Conservation (phyloP, 2,113 vertebrate genomes). For the Siniperca knerii region DNA sequence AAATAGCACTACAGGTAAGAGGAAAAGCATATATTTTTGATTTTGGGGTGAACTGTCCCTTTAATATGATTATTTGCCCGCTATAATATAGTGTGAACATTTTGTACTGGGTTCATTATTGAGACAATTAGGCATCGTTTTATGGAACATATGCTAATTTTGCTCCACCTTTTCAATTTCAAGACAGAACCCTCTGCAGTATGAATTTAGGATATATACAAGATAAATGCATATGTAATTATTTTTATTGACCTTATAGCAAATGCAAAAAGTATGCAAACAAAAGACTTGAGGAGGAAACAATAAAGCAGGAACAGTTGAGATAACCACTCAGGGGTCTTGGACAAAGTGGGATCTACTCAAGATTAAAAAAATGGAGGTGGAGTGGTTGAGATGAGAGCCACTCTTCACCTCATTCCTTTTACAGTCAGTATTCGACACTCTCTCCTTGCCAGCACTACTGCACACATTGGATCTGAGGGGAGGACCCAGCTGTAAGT, state of each 20-base stretch:
- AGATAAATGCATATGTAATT: not conserved
- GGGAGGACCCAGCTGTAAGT: not conserved
- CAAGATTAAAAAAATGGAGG: not conserved
- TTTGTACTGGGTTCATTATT: not conserved
- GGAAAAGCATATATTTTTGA: too few relatives aligned
- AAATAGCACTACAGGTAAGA: too few relatives aligned
- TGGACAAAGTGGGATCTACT: not conserved
- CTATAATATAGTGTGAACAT: not conserved
- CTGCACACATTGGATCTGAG: constrained; percentile 11
- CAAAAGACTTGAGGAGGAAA: not conserved
- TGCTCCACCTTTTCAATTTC: not conserved
- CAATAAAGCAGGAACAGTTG: not conserved
- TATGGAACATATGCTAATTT: not conserved
- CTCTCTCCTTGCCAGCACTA: not conserved
- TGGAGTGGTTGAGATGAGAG: not conserved
- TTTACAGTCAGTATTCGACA: not conserved
- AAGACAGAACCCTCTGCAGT: not conserved
- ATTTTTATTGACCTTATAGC: not conserved
- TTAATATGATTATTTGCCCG: not conserved
- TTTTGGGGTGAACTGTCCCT: too few relatives aligned
- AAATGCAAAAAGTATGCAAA: not conserved
- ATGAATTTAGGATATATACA: not conserved
- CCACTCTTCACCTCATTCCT: not conserved
- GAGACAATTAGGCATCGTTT: not conserved
- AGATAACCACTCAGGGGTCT: not conserved